A percentile compares a stretch with the other conserved stretches of the same genome.
Conservation (phyloP, 2,888 invertebrate genomes). For the Lithophane socia region DNA sequence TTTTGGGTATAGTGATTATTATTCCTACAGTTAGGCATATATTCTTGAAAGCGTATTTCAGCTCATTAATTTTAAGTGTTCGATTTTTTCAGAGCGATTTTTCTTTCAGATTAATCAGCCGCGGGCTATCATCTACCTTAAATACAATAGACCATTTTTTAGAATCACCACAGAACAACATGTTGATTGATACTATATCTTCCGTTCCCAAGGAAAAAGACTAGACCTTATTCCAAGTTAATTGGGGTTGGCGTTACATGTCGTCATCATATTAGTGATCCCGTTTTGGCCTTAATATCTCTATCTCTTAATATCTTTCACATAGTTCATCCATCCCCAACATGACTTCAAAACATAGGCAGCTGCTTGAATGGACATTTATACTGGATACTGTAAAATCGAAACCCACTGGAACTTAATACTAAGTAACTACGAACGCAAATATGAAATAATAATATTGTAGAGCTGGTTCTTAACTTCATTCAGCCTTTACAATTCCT, state of each 20-base stretch:
- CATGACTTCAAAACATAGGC: not conserved
- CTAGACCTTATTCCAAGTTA: not conserved
- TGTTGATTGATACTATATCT: not conserved
- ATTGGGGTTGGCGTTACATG: not conserved
- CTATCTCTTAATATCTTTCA: not conserved
- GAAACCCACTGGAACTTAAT: not conserved
- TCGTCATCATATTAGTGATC: not conserved
- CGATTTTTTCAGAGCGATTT: not conserved
- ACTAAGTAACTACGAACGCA: not conserved
- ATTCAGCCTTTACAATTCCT: not conserved
- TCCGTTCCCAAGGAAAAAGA: not conserved
- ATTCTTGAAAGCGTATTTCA: not conserved
- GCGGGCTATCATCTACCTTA: not conserved
- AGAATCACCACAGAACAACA: not conserved
- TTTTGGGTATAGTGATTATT: not conserved
- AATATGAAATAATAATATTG: constrained; percentile 2
- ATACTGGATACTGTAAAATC: not conserved
- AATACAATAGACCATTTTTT: not conserved
- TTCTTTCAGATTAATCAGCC: not conserved
- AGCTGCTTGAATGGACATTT: no score
- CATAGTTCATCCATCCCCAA: not conserved
- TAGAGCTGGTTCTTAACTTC: not conserved
- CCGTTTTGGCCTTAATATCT: not conserved
- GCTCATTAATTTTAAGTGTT: not conserved
- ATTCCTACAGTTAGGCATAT: not conserved